Evolutionary conservation across 2,797 vertebrate species (phyloP).

Genomic region (Alcedo quadribrachys): DNA sequence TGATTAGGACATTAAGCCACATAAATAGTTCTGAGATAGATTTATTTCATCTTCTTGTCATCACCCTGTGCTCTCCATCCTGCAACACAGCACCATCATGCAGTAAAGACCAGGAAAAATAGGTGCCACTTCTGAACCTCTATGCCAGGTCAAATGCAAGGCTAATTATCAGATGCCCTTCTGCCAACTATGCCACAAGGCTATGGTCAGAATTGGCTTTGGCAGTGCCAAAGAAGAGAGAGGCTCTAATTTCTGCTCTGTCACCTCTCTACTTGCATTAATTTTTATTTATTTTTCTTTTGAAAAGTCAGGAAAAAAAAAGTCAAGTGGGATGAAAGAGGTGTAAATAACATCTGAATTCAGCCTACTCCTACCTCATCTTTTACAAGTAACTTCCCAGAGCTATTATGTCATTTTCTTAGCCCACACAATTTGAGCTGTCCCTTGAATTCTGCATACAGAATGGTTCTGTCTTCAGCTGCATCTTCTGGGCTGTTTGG

Average conservation of each 20-base stretch:
- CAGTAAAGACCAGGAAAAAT: neutral
- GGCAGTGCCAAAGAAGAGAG: neutral
- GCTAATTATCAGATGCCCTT: neutral
- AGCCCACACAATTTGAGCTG: conserved; percentile 15
- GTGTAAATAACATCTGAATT: conserved; percentile 40
- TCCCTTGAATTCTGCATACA: conserved; percentile 24
- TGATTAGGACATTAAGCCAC: neutral
- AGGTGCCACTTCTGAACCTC: neutral
- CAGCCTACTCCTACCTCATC: conserved; percentile 10
- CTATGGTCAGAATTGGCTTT: neutral
- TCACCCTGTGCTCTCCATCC: neutral
- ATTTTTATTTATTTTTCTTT: neutral
- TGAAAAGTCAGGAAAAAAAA: neutral
- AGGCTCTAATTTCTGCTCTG: neutral
- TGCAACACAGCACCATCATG: neutral
- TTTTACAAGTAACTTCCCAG: conserved; percentile 35
- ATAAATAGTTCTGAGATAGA: neutral
- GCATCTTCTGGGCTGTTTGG: neutral
- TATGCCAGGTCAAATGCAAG: neutral
- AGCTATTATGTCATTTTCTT: conserved; percentile 1
- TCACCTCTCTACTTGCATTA: neutral
- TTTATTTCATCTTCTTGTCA: neutral
- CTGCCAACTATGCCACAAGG: neutral
- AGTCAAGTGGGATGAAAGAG: neutral
- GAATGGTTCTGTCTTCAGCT: neutral